Evolutionary conservation across 2,797 vertebrate species (phyloP), one percentile per base, ranked within the genome.

Genomic region (Selene dorsalis): DNA sequence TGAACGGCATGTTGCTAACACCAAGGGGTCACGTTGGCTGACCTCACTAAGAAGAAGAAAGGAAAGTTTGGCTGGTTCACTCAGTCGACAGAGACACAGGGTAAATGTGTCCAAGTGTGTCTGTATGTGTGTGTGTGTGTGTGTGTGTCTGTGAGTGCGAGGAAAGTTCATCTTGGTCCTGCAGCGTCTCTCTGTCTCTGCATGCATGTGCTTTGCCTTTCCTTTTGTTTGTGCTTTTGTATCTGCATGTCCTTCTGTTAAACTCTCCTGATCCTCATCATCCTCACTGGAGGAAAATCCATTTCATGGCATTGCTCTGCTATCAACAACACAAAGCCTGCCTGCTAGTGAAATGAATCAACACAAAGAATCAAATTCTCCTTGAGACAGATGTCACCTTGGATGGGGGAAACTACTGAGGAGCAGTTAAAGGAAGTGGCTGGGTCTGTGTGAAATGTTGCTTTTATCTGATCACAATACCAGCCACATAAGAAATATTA

Each of bases 1-100:
- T 95, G 94, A 93, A 95, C 94, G 94, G 93, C 96, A 94, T 96
- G 93, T 95, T 90, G 88, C 91, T 96, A 91, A 93, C 92, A 86
- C 89, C 85, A 95, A 98, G 98, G 97, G 95, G 95, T 98, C 93
- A 98, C 96, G 1, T 91, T 99, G 95, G 97, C 96, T 66, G 96
- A 99, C 93, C 96, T 99, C 93, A 96, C 96, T 93, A 95, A 96
- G 80, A 97, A 98, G 96, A 99, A 97, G 97, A 98, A 95, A 94
- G 96, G 95, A 87, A 97, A 93, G 93, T 96, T 97, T 95, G 96
- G 95, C 90, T 96, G 96, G 95, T 98, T 98, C 96, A 96, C 94
- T 83, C 97, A 96, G 93, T 97, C 96, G 91, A 95, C 96, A 94
- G 96, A 96, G 90, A 97, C 97, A 92, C 97, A 98, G 91, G 97